Base-by-base conservation (phyloP, 2,113 vertebrate genomes). In the Gasterosteus nipponicus region DNA sequence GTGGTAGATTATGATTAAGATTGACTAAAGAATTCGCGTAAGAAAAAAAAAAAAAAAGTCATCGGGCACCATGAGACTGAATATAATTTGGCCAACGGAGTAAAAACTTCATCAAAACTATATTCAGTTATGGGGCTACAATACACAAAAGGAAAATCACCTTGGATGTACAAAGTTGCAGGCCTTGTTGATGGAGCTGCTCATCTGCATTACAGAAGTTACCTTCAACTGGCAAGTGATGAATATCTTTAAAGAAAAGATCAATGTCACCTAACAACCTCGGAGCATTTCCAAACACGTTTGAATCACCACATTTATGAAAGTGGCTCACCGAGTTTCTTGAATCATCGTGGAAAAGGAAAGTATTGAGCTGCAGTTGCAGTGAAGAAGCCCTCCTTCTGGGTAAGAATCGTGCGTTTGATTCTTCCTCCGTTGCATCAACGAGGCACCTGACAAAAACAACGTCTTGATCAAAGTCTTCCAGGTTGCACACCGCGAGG, bases 141-240 rank as follows among this genome's bases (percentile, higher is more conserved):
- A 5, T 58, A 26, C 8, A 53, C 4, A 59, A n/a, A 33, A 15
- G 1, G 31, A 5, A 18, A 57, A 3, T 68, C 31, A 90, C 89
- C 89, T 87, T 64, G 78, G 78, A n/a, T 75, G 2, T 5, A 53
- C 3, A 29, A 87, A 87, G 56, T 81, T 83, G 53, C 86, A 90
- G 61, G 73, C 75, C 22, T 90, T 90, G 81, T 75, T 68, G 10
- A 46, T 4, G 3, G 46, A 2, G 35, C 60, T 82, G 69, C 29
- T 84, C 12, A 0, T 51, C 79, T 74, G 39, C 57, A 54, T 38
- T 29, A 67, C 49, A 62, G 51, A 19, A 2, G 47, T 61, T 5
- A 67, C 86, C 47, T 81, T 85, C 19, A 90, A 33, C 9, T 67
- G 38, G 11, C 89, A 90, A 9, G 84, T 90, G 33, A 88, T 61